Base-by-base conservation (phyloP, 1,140 invertebrate genomes). In the Neoseiulus cucumeris region DNA sequence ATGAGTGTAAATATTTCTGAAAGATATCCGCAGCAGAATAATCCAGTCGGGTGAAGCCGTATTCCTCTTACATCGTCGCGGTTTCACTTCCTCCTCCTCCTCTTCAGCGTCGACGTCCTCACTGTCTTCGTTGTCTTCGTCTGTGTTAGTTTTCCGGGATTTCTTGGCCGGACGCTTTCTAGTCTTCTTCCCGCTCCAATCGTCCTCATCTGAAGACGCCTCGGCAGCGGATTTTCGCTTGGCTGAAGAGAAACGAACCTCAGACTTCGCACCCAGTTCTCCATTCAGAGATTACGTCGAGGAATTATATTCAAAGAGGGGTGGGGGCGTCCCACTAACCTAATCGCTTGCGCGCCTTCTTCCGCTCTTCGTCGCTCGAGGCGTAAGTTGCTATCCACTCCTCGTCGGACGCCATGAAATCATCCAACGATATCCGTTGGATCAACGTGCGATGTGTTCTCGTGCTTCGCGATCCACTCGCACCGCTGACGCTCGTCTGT, bases 351-450 rank as follows among this genome's bases (percentile, higher is more conserved):
- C 51, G 51, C 22, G 51, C 51, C 22, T 59, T 59, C 22, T 59
- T 59, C 25, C 51, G 51, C 22, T 59, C 51, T 17, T 59, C 51
- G 33, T 59, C 51, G 22, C 51, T 59, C 22, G 51, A 59, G 9
- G 51, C 51, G 51, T 59, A 59, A 20, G 51, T 59, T 6, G 51
- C 51, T 17, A 59, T 59, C 51, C 51, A 59, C 33, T 59, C 51
- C 6, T 59, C 51, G 51, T 59, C 51, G 51, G 51, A 59, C 25
- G 51, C 51, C 51, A 59, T 59, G 22, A 59, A 59, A 9, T 59
- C 51, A 20, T 59, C 51, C 25, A 59, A 20, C 14, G 51, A 59
- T 59, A 59, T 59, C 51, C 51, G 51, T 20, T 59, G 51, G 51
- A 59, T 59, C 33, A 59, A 25, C 2, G 51, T 59, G 51, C 51